Percentiles rank a stretch among this genome's conserved stretches.
Conservation (phyloP, 2,888 invertebrate genomes). For the Nymphalis c-album region DNA sequence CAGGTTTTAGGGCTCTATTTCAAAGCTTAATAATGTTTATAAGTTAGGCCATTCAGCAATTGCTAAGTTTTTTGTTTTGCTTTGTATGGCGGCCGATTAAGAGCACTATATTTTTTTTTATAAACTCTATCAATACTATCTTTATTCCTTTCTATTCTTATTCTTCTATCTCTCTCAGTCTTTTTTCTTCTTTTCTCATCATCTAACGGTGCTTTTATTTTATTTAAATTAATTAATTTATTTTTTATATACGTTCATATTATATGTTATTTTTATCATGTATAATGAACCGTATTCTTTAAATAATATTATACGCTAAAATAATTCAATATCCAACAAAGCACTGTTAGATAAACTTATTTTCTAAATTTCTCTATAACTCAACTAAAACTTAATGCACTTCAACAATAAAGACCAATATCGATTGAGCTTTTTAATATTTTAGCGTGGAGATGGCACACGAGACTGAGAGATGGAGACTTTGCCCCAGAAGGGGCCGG, state of each 20-base stretch:
- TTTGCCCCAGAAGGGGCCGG: conserved; percentile 71
- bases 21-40: background rate
- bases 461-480: conserved; percentile 77
- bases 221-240: conserved; percentile 10
- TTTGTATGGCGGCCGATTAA: conserved; percentile 27
- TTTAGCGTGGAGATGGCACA: conserved; percentile 73
- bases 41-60: background rate
- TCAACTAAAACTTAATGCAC: conserved; percentile 21
- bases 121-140: conserved; percentile 29
- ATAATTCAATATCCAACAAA: conserved; percentile 13
- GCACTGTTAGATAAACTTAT: conserved; percentile 33
- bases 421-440: conserved; percentile 54
- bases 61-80: conserved; percentile 12
- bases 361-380: conserved; percentile 34
- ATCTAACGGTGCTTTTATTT: conserved; percentile 52
- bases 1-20: background rate
- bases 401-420: conserved; percentile 32
- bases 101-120: conserved; percentile 26
- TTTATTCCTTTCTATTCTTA: conserved; percentile 31
- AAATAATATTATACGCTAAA: background rate
- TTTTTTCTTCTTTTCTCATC: conserved; percentile 37
- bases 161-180: conserved; percentile 60
- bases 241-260: conserved; percentile 2
- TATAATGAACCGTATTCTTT: background rate
- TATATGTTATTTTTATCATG: conserved; percentile 1